Conservation (phyloP, 2,888 invertebrate species). For the Volucella zonaria region DNA sequence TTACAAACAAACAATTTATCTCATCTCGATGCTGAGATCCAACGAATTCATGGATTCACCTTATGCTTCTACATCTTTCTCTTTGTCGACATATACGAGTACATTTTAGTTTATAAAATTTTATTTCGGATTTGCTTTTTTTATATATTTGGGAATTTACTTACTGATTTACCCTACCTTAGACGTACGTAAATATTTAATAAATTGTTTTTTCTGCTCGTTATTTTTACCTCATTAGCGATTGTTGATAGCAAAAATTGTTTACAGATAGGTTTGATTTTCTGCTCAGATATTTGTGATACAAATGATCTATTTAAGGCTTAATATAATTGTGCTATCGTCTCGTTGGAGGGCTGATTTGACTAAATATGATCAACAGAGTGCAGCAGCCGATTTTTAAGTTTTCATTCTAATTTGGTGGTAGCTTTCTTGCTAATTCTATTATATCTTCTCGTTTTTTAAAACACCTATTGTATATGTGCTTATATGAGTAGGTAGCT, state of each 20-base stretch:
- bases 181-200: slow-evolving; percentile 47
- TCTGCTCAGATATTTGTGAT: slow-evolving; percentile 10
- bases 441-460: slow-evolving; percentile 15
- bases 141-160: background rate
- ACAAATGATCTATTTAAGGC: slow-evolving; percentile 23
- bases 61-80: background rate
- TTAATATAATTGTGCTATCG: slow-evolving; percentile 2
- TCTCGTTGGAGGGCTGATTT: background rate
- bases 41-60: slow-evolving; percentile 12
- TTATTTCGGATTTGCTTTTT: background rate
- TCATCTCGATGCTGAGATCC: background rate
- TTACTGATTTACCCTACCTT: slow-evolving; percentile 12
- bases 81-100: slow-evolving; percentile 10
- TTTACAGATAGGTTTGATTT: slow-evolving; percentile 17
- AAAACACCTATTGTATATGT: slow-evolving; percentile 18
- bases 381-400: background rate
- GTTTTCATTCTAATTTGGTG: slow-evolving; percentile 23
- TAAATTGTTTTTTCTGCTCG: slow-evolving; percentile 26
- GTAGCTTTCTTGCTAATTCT: background rate
- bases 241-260: slow-evolving; percentile 3
- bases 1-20: slow-evolving; percentile 37
- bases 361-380: background rate
- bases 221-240: slow-evolving; percentile 24
- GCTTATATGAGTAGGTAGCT: background rate
- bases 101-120: slow-evolving; percentile 25